These are phyloP conservation scores for Aphelocoma californica DNA, from an alignment of 2,797 vertebrate species.

Conservation along the genomic window DNA sequence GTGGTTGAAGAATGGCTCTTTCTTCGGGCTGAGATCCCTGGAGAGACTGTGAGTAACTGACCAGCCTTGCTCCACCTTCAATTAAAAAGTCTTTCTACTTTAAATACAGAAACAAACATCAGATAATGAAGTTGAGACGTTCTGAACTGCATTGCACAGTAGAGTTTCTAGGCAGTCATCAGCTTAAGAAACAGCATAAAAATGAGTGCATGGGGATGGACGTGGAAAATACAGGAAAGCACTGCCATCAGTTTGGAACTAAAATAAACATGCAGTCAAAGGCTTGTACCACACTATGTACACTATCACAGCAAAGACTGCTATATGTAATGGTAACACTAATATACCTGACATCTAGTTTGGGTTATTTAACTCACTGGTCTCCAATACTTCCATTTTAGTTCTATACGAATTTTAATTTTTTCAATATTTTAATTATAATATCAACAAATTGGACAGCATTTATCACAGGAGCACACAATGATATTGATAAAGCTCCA, in stretches of 20 bases:
- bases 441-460: not conserved
- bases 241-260: constrained; percentile 48
- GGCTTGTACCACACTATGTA: not conserved
- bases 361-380: not conserved
- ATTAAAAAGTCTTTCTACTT: not conserved
- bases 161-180: not conserved
- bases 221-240: constrained; percentile 19
- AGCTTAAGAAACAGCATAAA: not conserved
- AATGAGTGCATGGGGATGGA: constrained; percentile 5
- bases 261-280: constrained; percentile 61
- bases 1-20: constrained; percentile 83
- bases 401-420: not conserved
- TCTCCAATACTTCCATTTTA: not conserved
- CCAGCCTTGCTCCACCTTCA: not conserved
- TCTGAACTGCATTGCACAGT: not conserved
- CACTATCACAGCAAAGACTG: not conserved
- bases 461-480: not conserved
- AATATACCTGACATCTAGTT: not conserved
- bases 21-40: constrained; percentile 81
- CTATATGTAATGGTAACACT: not conserved
- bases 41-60: constrained; percentile 90
- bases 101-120: not conserved
- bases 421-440: not conserved
- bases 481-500: not conserved
- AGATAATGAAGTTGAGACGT: not conserved